These are phyloP conservation scores for Sorex fumeus DNA, from an alignment of 2,113 vertebrate species.

Conservation along the genomic window DNA sequence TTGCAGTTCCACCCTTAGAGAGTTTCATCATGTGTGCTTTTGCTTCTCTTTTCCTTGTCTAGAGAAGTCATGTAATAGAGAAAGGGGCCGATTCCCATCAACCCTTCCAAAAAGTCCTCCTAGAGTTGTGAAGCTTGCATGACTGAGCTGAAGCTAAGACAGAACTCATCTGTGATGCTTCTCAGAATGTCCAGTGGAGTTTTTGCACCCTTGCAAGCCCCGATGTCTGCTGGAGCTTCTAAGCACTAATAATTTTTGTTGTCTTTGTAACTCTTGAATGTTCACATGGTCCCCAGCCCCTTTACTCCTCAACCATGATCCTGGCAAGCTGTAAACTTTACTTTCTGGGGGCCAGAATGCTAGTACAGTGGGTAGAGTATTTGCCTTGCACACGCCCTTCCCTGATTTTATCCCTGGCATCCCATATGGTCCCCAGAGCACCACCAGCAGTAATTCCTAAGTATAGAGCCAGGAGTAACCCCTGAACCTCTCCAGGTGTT, in stretches of 20 bases:
- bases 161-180: conserved; percentile 25
- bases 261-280: neutral
- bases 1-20: too few relatives aligned
- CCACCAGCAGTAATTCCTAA: too few relatives aligned
- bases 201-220: neutral
- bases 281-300: neutral
- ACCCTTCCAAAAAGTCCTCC: conserved; percentile 5
- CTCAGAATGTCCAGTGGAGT: neutral
- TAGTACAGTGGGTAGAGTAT: too few relatives aligned
- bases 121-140: conserved; percentile 12
- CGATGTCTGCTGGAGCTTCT: neutral
- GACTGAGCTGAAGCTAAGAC: neutral
- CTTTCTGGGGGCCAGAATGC: too few relatives aligned
- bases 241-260: neutral
- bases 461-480: too few relatives aligned
- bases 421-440: too few relatives aligned
- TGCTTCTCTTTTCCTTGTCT: neutral
- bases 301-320: neutral
- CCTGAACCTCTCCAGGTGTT: too few relatives aligned
- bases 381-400: too few relatives aligned
- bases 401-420: too few relatives aligned
- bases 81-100: neutral
- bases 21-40: rapidly evolving
- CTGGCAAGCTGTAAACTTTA: too few relatives aligned
- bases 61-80: neutral